These are phyloP conservation scores for Lepidotrigona ventralis DNA, from an alignment of 1,140 invertebrate genomes.

Conservation along the genomic window DNA sequence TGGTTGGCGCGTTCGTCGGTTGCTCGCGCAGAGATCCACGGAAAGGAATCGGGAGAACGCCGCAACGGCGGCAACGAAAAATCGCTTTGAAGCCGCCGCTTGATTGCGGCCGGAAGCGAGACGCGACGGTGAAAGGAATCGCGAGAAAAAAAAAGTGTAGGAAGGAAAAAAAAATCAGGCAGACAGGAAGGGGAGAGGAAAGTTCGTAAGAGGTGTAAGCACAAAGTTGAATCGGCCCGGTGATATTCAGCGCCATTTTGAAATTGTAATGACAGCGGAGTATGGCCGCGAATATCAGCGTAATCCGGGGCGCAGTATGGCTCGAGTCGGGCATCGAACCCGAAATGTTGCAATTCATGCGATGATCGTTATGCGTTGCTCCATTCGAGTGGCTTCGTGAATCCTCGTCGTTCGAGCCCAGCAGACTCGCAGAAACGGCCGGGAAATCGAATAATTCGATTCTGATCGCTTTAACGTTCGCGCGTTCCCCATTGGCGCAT, in stretches of 20 bases:
- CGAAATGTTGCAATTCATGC: slow-evolving; percentile 46
- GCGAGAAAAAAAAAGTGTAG: not conserved
- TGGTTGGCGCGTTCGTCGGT: not conserved
- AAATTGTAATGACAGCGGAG: slow-evolving; percentile 42
- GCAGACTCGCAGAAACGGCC: slow-evolving; percentile 36
- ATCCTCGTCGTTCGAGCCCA: slow-evolving; percentile 18
- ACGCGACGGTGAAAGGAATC: not conserved
- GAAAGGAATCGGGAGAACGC: slow-evolving; percentile 45
- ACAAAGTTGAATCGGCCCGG: not conserved
- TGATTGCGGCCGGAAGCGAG: slow-evolving; percentile 33
- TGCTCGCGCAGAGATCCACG: not conserved
- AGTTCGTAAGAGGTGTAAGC: slow-evolving; percentile 23
- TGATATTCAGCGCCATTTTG: slow-evolving; percentile 29
- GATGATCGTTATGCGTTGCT: slow-evolving; percentile 61
- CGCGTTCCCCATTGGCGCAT: slow-evolving; percentile 34
- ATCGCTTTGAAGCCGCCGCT: slow-evolving; percentile 44
- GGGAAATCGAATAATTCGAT: slow-evolving; percentile 65
- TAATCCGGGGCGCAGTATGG: slow-evolving; percentile 32
- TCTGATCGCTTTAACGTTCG: slow-evolving; percentile 62
- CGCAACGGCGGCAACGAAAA: slow-evolving; percentile 32
- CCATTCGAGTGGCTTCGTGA: slow-evolving; percentile 33
- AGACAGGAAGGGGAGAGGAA: not conserved
- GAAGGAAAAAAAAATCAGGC: not conserved
- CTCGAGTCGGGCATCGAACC: slow-evolving; percentile 10
- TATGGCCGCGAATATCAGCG: slow-evolving; percentile 23